Conservation (phyloP, 2,888 invertebrate species). For the Lasius platythorax region DNA sequence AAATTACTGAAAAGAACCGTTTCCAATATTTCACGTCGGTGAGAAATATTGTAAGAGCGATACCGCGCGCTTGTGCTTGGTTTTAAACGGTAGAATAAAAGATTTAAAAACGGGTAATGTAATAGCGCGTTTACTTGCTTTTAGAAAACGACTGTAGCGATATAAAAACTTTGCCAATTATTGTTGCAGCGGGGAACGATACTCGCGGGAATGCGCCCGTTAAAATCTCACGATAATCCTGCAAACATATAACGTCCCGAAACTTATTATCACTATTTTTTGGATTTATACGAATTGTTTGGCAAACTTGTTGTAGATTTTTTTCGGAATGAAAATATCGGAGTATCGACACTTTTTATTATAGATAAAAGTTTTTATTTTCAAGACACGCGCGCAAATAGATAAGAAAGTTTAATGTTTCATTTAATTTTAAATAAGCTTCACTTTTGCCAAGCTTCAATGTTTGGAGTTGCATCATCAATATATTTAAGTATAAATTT, state of each 20-base stretch:
- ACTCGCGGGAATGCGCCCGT: constrained; percentile 9
- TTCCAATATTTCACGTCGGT: background rate
- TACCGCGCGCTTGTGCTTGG: background rate
- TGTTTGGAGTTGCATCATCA: background rate
- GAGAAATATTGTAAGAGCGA: background rate
- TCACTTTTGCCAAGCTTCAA: background rate
- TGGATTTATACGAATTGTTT: background rate
- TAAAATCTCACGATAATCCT: constrained; percentile 25
- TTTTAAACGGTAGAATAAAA: constrained; percentile 24
- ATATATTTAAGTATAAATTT: background rate
- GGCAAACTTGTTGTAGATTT: background rate
- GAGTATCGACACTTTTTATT: background rate
- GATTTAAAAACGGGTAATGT: constrained; percentile 19
- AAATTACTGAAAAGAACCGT: background rate
- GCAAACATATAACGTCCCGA: background rate
- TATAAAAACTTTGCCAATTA: constrained; percentile 51
- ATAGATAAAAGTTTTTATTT: background rate
- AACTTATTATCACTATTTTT: background rate
- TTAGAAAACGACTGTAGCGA: constrained; percentile 7
- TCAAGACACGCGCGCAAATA: background rate
- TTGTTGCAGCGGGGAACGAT: background rate
- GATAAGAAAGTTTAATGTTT: background rate
- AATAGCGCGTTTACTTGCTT: background rate
- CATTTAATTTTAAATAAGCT: background rate
- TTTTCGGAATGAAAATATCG: background rate